Evolutionary conservation across 2,888 invertebrate species (phyloP), one percentile per base, ranked within the genome.

Genomic region (Amiota mariae): DNA sequence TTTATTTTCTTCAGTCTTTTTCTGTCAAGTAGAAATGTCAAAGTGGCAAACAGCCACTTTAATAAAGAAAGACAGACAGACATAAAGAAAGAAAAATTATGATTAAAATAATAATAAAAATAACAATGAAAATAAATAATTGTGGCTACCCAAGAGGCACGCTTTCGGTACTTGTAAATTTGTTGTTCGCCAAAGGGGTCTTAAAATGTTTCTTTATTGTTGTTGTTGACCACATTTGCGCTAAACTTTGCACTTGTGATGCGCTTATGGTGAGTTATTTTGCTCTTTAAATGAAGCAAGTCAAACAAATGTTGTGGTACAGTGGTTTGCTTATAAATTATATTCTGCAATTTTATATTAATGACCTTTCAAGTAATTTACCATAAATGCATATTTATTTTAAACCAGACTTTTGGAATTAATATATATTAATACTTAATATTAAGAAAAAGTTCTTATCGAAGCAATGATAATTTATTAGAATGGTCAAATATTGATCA

Each of bases 1-100:
- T 59, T 59, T n/a, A 20, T 20, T 59, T 59, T 36, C 6, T 59
- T 2, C 18, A n/a, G 51, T n/a, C n/a, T n/a, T 51, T 46, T 63
- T 24, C 36, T 18, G 18, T 49, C 24, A 24, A 48, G 67, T 54
- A 54, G 24, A 68, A 68, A 48, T 68, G 67, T 68, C 67, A 68
- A 68, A 68, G 67, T 51, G 67, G 24, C 24, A 68, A 6, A 6
- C 36, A 36, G 36, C 8, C 36, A 36, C 36, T 36, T 36, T 36
- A 36, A 36, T 36, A 36, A 36, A 36, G 36, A 36, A 36, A 36
- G 36, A 36, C 8, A 36, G 36, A 36, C 36, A 36, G 36, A 36
- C 15, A 15, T 15, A n/a, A 59, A 20, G 13, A 20, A 20, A 11
- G 8, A 15, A 20, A 59, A 15, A 59, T 20, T 11, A 11, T n/a